Conservation (phyloP, 1,140 invertebrate species). For the Thrips palmi region DNA sequence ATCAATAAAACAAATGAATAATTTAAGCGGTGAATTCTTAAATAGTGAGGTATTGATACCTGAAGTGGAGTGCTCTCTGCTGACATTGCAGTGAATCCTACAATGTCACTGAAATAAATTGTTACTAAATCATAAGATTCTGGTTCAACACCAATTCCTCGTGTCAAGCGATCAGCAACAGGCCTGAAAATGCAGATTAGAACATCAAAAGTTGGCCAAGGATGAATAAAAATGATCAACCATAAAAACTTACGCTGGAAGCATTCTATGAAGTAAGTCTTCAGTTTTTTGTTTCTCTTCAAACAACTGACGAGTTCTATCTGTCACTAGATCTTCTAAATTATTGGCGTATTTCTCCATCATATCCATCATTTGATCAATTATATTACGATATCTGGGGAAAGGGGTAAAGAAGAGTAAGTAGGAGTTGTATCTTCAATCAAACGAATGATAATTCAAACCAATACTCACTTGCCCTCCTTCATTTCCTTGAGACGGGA, state of each 20-base stretch:
- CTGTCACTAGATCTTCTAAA: slow-evolving; percentile 80
- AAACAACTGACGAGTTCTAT: slow-evolving; percentile 67
- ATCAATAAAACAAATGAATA: slow-evolving; percentile 5
- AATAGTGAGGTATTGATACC: slow-evolving; percentile 24
- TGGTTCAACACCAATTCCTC: slow-evolving; percentile 77
- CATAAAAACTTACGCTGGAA: slow-evolving; percentile 53
- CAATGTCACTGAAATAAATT: slow-evolving; percentile 97
- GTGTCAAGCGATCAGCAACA: slow-evolving; percentile 66
- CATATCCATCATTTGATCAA: slow-evolving; percentile 94
- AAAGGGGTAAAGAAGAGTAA: slow-evolving; percentile 6
- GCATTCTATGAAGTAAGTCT: slow-evolving; percentile 79
- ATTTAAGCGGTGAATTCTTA: not conserved
- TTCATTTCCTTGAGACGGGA: slow-evolving; percentile 69
- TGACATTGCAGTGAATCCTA: slow-evolving; percentile 93
- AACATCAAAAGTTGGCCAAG: not conserved
- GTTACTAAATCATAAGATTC: slow-evolving; percentile 87
- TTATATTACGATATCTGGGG: slow-evolving; percentile 64
- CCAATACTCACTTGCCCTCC: slow-evolving; percentile 47
- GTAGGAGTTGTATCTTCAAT: not conserved
- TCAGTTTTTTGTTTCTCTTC: slow-evolving; percentile 91
- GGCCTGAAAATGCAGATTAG: slow-evolving; percentile 32
- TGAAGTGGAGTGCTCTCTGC: slow-evolving; percentile 83
- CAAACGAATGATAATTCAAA: not conserved
- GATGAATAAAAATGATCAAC: not conserved
- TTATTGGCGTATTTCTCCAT: slow-evolving; percentile 91